Base-by-base conservation (phyloP, 2,797 vertebrate species). In the Tympanoctomys barrerae region DNA sequence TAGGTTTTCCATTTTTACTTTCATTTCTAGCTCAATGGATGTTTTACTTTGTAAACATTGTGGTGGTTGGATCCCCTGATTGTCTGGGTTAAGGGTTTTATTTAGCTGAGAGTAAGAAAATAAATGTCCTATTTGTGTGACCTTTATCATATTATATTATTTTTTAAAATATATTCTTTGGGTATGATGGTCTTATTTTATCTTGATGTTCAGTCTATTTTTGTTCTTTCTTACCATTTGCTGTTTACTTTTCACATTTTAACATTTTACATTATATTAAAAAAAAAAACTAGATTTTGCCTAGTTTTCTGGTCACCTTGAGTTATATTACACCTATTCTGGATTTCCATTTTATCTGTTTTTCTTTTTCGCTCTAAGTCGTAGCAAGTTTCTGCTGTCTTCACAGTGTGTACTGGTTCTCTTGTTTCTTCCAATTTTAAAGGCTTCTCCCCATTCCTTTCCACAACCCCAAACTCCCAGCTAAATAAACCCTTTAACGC, bases 181-280 rank as follows among this genome's bases (percentile, higher is more conserved):
- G n/a, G 46, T 81, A 28, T 79, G 57, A 62, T 81, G 26, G 24
- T 42, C 79, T 90, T 79, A n/a, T 84, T 93, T 84, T 80, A 81
- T 36, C 64, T 89, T 88, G 42, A 28, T 62, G 68, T 33, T 73
- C 81, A 57, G 1, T 68, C 57, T 73, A 33, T 42, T 64, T 92
- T 92, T 68, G 24, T n/a, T 18, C 46, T 73, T 91, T 18, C n/a
- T 93, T 91, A 36, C 24, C 62, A 28, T 52, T 77, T 49, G 42
- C 24, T 70, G 28, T 59, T 77, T 49, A 70, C 68, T 46, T 81
- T 84, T 80, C 49, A 49, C 26, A 77, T 77, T 77, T 28, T 77
- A 66, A 73, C 24, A 83, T 78, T 80, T 88, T 94, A n/a, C 79
- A 61, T 59, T 71, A 57, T 82, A 93, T 71, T 75, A 61, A 64